These are phyloP conservation scores for Sebastes jordani DNA, from an alignment of 2,797 vertebrate species.

Conservation along the genomic window DNA sequence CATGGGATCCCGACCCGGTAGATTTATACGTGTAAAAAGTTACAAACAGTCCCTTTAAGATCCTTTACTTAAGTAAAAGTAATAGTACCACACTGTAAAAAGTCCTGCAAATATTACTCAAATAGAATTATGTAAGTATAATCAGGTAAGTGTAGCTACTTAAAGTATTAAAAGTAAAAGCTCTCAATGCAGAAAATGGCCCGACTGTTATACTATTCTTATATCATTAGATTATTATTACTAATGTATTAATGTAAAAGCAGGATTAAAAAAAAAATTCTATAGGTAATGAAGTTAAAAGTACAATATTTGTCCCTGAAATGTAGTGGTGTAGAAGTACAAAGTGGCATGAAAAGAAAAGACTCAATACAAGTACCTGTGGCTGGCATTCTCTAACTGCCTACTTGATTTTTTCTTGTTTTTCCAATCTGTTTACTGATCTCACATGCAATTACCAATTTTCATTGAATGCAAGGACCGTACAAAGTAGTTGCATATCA, in stretches of 20 bases:
- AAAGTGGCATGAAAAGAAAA: no score
- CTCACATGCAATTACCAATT: not conserved
- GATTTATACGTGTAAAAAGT: no score
- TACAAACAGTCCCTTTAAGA: no score
- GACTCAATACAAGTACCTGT: not conserved
- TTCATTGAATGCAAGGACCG: not conserved
- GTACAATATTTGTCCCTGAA: no score
- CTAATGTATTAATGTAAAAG: not conserved
- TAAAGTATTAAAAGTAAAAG: not conserved
- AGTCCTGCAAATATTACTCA: not conserved
- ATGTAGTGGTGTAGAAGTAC: no score
- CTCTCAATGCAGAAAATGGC: not conserved
- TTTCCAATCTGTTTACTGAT: not conserved
- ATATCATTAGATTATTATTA: not conserved
- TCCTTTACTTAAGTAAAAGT: not conserved
- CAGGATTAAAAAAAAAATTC: not conserved
- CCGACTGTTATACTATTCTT: not conserved
- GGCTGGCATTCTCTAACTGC: slow-evolving; percentile 14
- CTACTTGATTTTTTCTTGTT: not conserved
- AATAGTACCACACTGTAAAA: not conserved
- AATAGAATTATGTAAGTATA: not conserved
- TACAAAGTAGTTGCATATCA: not conserved
- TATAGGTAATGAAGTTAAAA: no score
- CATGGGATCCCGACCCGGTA: no score
- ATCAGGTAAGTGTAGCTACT: not conserved